Evolutionary conservation across 2,797 vertebrate genomes (phyloP), one percentile per base, ranked within the genome.

Genomic region (Chaunax sp.): DNA sequence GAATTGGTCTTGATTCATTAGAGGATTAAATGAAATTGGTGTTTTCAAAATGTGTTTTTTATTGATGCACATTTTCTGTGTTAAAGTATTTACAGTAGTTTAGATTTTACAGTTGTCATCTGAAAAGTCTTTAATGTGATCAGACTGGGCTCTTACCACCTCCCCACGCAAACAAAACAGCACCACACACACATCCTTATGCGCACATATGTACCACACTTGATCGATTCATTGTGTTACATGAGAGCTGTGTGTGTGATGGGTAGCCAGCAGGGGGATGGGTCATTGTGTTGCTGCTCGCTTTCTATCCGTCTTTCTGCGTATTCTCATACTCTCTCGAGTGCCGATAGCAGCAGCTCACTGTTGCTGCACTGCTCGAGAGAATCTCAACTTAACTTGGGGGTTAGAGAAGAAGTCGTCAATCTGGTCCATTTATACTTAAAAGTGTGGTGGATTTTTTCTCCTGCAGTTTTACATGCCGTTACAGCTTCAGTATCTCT

Each of bases 261-360:
- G 82, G 78, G 81, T 28, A 78, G 77, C 73, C 70, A 83, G 81
- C 83, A 83, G 90, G 85, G 84, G 89, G 87, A 74, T 80, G 89
- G 84, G 89, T 89, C 81, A 78, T 60, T 81, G 79, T 18, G 58
- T 72, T 77, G 82, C 74, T 62, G 64, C 78, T 79, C 20, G 53
- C 54, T 73, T n/a, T 62, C 75, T 56, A 15, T 75, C 55, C 7
- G 56, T 69, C 64, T 64, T 52, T 72, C 76, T 61, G 61, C 56
- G 54, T 70, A 59, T 70, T 67, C 73, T 77, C 77, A 58, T 51
- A 56, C 41, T 72, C 71, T 79, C 56, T 55, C 47, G 43, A 47
- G 72, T 64, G 14, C 62, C 30, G 71, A 40, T 5, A 65, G 80
- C 61, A 73, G 87, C 55, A 56, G 52, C 40, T 56, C 35, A 56